Evolutionary conservation across 2,888 invertebrate genomes (phyloP), one percentile per base, ranked within the genome.

Genomic region (Yponomeuta evonymella): DNA sequence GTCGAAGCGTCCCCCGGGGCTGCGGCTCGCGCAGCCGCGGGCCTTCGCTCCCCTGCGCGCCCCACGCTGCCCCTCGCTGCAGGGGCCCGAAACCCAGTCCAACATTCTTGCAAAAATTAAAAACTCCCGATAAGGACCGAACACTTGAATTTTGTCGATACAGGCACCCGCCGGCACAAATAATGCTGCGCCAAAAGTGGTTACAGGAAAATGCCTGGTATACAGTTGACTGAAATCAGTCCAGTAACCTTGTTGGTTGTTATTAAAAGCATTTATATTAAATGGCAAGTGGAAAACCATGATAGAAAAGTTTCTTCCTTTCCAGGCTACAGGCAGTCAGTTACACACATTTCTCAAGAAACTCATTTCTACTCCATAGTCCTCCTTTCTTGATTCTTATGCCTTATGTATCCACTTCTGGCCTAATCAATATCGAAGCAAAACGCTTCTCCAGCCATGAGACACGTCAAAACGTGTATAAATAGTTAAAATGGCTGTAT

Each of bases 41-140:
- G 72, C 74, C 74, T 76, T 74, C 76, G 77, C 73, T 76, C 73
- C 75, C 73, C 64, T 43, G 48, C 63, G 30, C 73, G 75, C 70
- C 72, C 67, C 73, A 69, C 73, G 70, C 72, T 77, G 75, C 88
- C 87, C 82, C 87, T 76, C 85, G 82, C 80, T 85, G 84, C 85
- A 87, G 87, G 86, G 85, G 83, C 80, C 77, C 77, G 30, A 71
- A 75, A 81, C 81, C 83, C 85, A 87, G 12, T 11, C 80, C 75
- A 81, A 80, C 79, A 85, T 86, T 87, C 88, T 88, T 85, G 87
- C 89, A 87, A 87, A 90, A 89, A 90, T 91, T 87, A 79, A 83
- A 88, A 67, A 48, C 15, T n/a, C 66, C 9, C 5, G 63, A n/a
- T 63, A n/a, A 33, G 33, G 51, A 58, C 51, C 12, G 51, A 58